A percentile compares a stretch with the other conserved stretches of the same genome.
Evolutionary conservation across 37 sponge, comb jelly and placozoan genomes (phyloP).

Genomic region (Ianthella basta): DNA sequence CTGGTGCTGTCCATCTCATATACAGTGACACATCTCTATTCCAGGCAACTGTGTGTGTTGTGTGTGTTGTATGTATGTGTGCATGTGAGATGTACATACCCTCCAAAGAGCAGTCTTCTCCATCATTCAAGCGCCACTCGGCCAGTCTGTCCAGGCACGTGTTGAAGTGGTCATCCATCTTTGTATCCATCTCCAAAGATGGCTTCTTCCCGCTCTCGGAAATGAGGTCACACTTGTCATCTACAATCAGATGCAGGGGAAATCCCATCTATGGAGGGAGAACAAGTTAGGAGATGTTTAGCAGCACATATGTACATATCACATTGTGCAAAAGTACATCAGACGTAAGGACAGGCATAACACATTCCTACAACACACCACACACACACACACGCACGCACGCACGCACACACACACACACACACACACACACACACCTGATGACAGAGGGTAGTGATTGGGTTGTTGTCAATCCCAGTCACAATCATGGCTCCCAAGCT

Average conservation of each 20-base stretch:
- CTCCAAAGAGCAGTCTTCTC: conserved; percentile 54
- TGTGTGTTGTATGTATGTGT: conserved; percentile 47
- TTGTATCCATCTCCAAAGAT: conserved; percentile 37
- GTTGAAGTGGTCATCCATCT: conserved; percentile 82
- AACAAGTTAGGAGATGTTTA: background rate
- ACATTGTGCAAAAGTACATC: background rate
- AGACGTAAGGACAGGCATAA: background rate
- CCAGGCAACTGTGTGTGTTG: conserved; percentile 11
- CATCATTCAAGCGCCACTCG: conserved; percentile 66
- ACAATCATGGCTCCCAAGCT: conserved; percentile 88
- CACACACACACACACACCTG: conserved; percentile 48
- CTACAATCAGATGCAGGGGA: conserved; percentile 47
- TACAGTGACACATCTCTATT: too few species aligned
- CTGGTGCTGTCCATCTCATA: too few species aligned
- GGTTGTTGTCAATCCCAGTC: conserved; percentile 85
- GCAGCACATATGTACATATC: background rate
- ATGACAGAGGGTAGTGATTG: conserved; percentile 66
- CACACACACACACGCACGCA: conserved; percentile 24
- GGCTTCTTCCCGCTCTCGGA: conserved; percentile 57
- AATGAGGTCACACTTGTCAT: conserved; percentile 79
- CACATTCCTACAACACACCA: conserved; percentile 21
- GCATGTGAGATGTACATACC: conserved; percentile 26
- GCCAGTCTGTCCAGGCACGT: conserved; percentile 69
- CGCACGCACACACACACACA: conserved; percentile 17
- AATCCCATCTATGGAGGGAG: conserved; percentile 33